Percentiles rank a stretch among this genome's conserved stretches.
phyloP scores from a whole-genome alignment of 2,888 invertebrate genomes.

The Dolomedes plantarius region DNA sequence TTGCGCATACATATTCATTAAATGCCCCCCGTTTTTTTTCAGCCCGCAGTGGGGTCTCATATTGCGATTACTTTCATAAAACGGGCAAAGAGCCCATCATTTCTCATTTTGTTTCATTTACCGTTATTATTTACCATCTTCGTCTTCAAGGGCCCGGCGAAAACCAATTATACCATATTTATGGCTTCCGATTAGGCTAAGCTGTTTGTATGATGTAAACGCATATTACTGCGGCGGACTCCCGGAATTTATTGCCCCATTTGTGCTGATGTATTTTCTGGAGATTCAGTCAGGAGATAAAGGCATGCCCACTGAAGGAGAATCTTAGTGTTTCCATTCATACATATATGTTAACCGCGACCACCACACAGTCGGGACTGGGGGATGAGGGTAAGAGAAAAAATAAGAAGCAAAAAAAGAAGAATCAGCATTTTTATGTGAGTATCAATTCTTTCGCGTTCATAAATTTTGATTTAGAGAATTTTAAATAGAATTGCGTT shows the following conservation, averaged over 20 bases:
- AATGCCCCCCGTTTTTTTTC: not conserved
- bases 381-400: no score
- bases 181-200: slow-evolving; percentile 16
- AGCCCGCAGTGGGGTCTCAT: not conserved
- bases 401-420: no score
- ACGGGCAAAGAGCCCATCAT: not conserved
- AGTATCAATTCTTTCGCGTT: not conserved
- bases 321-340: not conserved
- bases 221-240: slow-evolving; percentile 9
- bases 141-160: not conserved
- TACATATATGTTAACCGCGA: not conserved
- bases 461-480: slow-evolving; percentile 1
- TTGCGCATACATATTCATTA: slow-evolving; percentile 11
- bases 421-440: not conserved
- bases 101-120: slow-evolving; percentile 18
- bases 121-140: slow-evolving; percentile 13
- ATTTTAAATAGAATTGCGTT: not conserved
- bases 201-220: slow-evolving; percentile 16
- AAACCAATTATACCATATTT: slow-evolving; percentile 13
- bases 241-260: slow-evolving; percentile 7
- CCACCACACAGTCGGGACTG: no score
- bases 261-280: slow-evolving; percentile 14
- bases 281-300: not conserved
- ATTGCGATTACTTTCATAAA: slow-evolving; percentile 2
- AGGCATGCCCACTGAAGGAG: not conserved